Evolutionary conservation across 2,797 vertebrate species (phyloP).

Genomic region (Sarcoramphus papa): DNA sequence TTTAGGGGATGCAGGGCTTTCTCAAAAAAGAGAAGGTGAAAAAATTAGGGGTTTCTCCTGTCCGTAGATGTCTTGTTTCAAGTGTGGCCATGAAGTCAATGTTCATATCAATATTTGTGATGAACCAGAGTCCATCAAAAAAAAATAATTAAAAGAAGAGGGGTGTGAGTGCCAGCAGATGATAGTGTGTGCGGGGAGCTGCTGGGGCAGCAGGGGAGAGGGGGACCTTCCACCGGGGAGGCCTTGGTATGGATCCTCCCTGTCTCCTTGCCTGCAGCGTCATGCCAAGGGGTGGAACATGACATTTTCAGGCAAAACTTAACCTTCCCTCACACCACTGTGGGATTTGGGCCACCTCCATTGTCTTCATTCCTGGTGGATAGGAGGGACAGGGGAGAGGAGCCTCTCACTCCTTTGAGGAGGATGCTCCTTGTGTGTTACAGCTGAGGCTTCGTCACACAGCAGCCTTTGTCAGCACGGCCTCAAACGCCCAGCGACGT

Average conservation of each 20-base stretch:
- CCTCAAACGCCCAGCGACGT: neutral
- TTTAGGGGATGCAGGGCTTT: neutral
- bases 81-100: too few species aligned
- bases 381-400: neutral
- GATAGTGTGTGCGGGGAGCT: neutral
- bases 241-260: neutral
- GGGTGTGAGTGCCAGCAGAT: neutral
- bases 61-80: neutral
- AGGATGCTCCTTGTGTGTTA: fast-evolving
- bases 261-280: fast-evolving
- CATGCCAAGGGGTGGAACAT: neutral
- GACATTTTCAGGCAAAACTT: neutral
- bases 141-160: neutral
- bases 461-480: fast-evolving
- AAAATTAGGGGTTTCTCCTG: neutral
- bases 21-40: neutral
- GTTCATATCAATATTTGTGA: neutral
- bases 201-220: neutral
- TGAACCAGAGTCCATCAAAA: neutral
- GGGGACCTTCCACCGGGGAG: fast-evolving
- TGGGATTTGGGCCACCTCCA: neutral
- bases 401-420: neutral
- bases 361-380: neutral
- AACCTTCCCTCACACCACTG: neutral
- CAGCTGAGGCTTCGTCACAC: fast-evolving